These are phyloP conservation scores for Isichthys henryi DNA, from an alignment of 2,113 vertebrate genomes.

Conservation along the genomic window DNA sequence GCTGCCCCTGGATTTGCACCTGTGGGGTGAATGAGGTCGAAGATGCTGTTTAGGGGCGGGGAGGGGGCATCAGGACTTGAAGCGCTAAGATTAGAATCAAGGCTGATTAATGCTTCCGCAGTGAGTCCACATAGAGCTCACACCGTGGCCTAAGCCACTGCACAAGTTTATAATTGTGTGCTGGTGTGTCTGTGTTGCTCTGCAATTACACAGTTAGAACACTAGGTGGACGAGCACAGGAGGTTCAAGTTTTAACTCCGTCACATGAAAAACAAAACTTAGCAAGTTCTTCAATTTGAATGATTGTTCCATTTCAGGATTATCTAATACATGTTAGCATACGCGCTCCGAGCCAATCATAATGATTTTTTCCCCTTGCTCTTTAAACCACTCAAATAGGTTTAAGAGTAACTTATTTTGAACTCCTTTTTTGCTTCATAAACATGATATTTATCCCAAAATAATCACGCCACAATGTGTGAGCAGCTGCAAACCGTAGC, in stretches of 20 bases:
- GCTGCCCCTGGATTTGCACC: slow-evolving; percentile 88
- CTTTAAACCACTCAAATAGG: background rate
- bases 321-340: background rate
- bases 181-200: background rate
- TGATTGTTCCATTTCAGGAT: background rate
- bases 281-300: background rate
- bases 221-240: background rate
- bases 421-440: background rate
- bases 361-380: background rate
- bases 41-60: background rate
- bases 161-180: background rate
- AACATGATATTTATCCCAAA: background rate
- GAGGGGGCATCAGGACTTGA: background rate
- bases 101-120: background rate
- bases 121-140: background rate
- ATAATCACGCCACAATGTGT: background rate
- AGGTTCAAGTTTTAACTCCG: background rate
- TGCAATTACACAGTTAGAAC: background rate
- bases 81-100: background rate
- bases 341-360: background rate
- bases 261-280: background rate
- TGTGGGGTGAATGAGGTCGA: slow-evolving; percentile 22
- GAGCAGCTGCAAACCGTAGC: background rate
- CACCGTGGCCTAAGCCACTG: background rate
- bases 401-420: background rate